phyloP scores from a whole-genome alignment of 2,797 vertebrate genomes.

The Meriones psammophilus region DNA sequence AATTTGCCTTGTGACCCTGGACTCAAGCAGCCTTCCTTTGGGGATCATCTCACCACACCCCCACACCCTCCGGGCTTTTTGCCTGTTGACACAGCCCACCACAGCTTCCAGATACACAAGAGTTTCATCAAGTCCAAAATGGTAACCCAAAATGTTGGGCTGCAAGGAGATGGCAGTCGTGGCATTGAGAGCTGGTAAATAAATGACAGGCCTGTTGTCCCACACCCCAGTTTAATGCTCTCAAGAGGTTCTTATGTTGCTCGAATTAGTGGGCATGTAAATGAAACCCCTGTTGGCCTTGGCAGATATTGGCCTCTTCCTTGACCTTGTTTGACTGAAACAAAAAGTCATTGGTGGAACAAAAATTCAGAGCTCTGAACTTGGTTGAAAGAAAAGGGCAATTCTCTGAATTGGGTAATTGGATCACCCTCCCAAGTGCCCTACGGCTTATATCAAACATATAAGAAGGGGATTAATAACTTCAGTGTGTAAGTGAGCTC shows the following conservation, averaged over 20 bases:
- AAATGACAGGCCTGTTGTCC: constrained; percentile 81
- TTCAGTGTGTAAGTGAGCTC: constrained; percentile 79
- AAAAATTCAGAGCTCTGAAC: constrained; percentile 83
- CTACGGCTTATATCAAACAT: constrained; percentile 81
- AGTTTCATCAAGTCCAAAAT: constrained; percentile 73
- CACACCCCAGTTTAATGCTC: constrained; percentile 77
- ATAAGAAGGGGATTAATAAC: constrained; percentile 84
- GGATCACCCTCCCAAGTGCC: constrained; percentile 81
- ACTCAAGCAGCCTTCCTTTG: neutral
- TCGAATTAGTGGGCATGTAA: constrained; percentile 77
- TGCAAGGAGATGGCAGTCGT: constrained; percentile 57
- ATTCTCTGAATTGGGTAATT: constrained; percentile 84
- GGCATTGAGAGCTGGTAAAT: constrained; percentile 77
- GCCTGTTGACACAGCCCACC: neutral
- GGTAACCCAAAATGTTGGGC: constrained; percentile 73
- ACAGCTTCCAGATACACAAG: constrained; percentile 55
- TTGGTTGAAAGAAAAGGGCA: constrained; percentile 84
- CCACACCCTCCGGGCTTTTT: neutral
- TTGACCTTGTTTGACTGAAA: constrained; percentile 83
- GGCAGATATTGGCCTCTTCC: constrained; percentile 82
- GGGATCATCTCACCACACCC: constrained; percentile 2
- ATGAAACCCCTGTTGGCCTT: constrained; percentile 83
- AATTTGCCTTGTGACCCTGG: neutral
- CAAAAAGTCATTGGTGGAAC: constrained; percentile 84
- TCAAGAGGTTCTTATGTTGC: constrained; percentile 83